Evolutionary conservation across 1,140 invertebrate species (phyloP).

Genomic region (Cheumatopsyche charites): DNA sequence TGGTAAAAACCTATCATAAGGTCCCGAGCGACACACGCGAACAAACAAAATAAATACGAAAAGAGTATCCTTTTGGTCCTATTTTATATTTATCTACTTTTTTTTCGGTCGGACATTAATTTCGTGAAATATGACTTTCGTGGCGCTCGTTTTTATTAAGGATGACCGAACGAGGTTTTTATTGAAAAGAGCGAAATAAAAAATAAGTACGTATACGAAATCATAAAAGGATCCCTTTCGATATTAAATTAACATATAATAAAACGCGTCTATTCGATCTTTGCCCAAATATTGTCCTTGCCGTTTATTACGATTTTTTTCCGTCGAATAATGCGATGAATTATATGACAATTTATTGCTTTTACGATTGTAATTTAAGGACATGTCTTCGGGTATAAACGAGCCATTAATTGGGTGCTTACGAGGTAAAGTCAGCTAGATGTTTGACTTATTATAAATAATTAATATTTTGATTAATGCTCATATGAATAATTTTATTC

Average conservation of each 20-base stretch:
- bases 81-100: not conserved
- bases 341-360: too few relatives aligned
- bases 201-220: not conserved
- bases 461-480: too few relatives aligned
- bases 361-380: too few relatives aligned
- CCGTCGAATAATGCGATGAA: too few relatives aligned
- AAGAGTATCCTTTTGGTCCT: constrained; percentile 29
- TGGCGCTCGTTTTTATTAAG: constrained; percentile 33
- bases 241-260: constrained; percentile 26
- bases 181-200: constrained; percentile 3
- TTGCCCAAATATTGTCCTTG: constrained; percentile 17
- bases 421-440: too few relatives aligned
- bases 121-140: constrained; percentile 48
- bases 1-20: constrained; percentile 21
- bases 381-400: too few relatives aligned
- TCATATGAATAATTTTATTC: too few relatives aligned
- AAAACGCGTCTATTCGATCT: not conserved
- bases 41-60: constrained; percentile 11
- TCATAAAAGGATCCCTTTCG: constrained; percentile 1
- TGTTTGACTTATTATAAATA: too few relatives aligned
- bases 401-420: too few relatives aligned
- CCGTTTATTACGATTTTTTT: constrained; percentile 6
- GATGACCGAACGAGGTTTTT: constrained; percentile 19
- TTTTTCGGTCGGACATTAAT: constrained; percentile 25
- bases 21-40: constrained; percentile 4